Evolutionary conservation across 2,113 vertebrate species (phyloP).

Genomic region (Anser brachyrhynchus): DNA sequence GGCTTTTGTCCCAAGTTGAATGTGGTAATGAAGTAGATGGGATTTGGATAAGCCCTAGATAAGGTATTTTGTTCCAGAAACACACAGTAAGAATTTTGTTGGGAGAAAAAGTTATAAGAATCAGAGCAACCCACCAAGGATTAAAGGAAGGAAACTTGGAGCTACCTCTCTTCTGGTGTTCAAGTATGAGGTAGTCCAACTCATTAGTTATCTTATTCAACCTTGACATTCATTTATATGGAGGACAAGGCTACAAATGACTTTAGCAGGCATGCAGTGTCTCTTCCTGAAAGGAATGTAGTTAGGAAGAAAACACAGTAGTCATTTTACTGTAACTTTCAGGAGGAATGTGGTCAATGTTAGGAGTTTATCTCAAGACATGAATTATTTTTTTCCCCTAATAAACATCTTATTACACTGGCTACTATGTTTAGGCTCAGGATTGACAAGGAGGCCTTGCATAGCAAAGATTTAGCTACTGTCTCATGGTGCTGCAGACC

Average conservation of each 20-base stretch:
- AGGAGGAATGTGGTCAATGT: neutral
- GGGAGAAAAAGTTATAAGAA: neutral
- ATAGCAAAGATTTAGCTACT: slow-evolving; percentile 50
- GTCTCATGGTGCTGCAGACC: slow-evolving; percentile 24
- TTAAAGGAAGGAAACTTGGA: slow-evolving; percentile 55
- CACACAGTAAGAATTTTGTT: neutral
- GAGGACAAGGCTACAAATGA: slow-evolving; percentile 32
- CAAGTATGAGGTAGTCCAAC: slow-evolving; percentile 21
- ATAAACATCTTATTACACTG: slow-evolving; percentile 34
- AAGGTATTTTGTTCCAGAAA: slow-evolving; percentile 47
- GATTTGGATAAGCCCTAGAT: slow-evolving; percentile 20
- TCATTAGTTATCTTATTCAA: slow-evolving; percentile 67
- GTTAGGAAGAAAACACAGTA: slow-evolving; percentile 23
- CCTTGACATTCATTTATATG: slow-evolving; percentile 41
- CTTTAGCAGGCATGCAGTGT: slow-evolving; percentile 17
- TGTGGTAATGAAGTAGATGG: neutral
- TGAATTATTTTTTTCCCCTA: slow-evolving; percentile 50
- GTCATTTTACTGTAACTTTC: slow-evolving; percentile 18
- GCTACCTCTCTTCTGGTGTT: slow-evolving; percentile 27
- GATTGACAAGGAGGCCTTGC: slow-evolving; percentile 49
- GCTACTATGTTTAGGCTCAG: slow-evolving; percentile 41
- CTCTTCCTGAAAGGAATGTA: slow-evolving; percentile 26
- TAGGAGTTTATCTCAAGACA: slow-evolving; percentile 39
- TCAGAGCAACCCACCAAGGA: slow-evolving; percentile 15
- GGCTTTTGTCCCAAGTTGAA: slow-evolving; percentile 27